phyloP scores from a whole-genome alignment of 1,140 invertebrate species.

The Popillia japonica region DNA sequence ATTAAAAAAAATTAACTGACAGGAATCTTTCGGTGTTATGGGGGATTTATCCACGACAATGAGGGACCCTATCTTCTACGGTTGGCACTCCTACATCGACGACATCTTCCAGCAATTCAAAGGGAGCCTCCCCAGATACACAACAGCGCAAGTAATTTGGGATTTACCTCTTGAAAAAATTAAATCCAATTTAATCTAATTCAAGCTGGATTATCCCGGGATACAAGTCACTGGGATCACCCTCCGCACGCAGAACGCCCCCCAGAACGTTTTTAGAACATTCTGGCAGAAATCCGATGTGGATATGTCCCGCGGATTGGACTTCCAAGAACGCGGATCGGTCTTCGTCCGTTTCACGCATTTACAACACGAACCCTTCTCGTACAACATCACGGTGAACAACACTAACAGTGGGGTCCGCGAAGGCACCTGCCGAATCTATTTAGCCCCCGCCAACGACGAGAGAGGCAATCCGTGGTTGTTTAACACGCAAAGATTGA shows the following conservation, averaged over 20 bases:
- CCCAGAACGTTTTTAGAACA: slow-evolving; percentile 58
- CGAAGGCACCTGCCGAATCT: slow-evolving; percentile 67
- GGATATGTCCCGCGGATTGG: slow-evolving; percentile 62
- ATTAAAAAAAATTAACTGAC: not conserved
- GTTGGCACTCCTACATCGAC: slow-evolving; percentile 60
- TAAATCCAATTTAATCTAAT: too few species aligned
- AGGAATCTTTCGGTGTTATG: slow-evolving; percentile 71
- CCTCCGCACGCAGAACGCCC: slow-evolving; percentile 43
- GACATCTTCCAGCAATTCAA: slow-evolving; percentile 61
- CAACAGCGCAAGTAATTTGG: slow-evolving; percentile 61
- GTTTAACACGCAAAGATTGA: slow-evolving; percentile 63
- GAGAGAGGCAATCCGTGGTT: slow-evolving; percentile 62
- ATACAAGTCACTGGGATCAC: slow-evolving; percentile 47
- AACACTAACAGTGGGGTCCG: slow-evolving; percentile 51
- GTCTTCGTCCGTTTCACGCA: slow-evolving; percentile 67
- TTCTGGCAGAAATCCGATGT: slow-evolving; percentile 65
- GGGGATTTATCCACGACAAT: slow-evolving; percentile 68
- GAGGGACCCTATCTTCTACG: slow-evolving; percentile 63
- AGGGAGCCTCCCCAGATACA: slow-evolving; percentile 55
- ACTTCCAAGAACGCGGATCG: slow-evolving; percentile 60
- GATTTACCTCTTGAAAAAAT: too few species aligned
- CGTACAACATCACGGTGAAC: slow-evolving; percentile 64
- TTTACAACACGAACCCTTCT: slow-evolving; percentile 71
- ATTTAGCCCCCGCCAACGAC: slow-evolving; percentile 66
- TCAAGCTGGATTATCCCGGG: slow-evolving; percentile 53